A percentile compares a stretch with the other conserved stretches of the same genome.
phyloP scores from a whole-genome alignment of 2,888 invertebrate genomes.

The Cheilosia urbana region DNA sequence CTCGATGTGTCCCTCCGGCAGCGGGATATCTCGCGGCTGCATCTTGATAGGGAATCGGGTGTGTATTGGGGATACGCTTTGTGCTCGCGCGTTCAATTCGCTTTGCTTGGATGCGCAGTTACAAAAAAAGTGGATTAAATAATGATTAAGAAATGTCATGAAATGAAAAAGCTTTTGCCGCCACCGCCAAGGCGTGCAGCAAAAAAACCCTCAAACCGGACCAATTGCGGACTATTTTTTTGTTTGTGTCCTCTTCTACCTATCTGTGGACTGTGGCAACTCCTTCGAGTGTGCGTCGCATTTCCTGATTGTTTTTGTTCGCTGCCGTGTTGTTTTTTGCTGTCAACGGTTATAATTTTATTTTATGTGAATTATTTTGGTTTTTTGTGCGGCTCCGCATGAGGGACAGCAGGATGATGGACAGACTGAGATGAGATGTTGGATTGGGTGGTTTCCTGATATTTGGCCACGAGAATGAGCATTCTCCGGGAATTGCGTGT shows the following conservation, averaged over 20 bases:
- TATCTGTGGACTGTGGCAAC: background rate
- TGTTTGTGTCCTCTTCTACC: conserved; percentile 24
- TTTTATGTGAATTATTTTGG: conserved; percentile 67
- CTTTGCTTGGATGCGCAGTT: conserved; percentile 30
- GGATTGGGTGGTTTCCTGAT: conserved; percentile 16
- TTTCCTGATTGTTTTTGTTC: conserved; percentile 60
- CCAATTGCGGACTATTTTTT: conserved; percentile 40
- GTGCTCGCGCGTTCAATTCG: conserved; percentile 68
- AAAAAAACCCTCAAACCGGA: conserved; percentile 50
- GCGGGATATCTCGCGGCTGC: conserved; percentile 59
- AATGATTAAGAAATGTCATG: conserved; percentile 75
- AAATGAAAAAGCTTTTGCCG: conserved; percentile 68
- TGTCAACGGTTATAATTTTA: conserved; percentile 73
- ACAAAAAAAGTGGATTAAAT: conserved; percentile 74
- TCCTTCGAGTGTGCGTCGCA: conserved; percentile 51
- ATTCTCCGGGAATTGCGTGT: conserved; percentile 38
- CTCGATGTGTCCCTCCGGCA: conserved; percentile 42
- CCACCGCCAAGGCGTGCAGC: conserved; percentile 33
- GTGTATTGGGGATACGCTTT: conserved; percentile 64
- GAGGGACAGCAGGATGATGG: conserved; percentile 62
- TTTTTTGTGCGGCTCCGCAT: conserved; percentile 37
- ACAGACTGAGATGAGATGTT: conserved; percentile 46
- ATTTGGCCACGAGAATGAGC: conserved; percentile 26
- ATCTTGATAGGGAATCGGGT: conserved; percentile 69
- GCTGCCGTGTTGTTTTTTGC: conserved; percentile 45